These are phyloP conservation scores for Monoplex corrugatus DNA, from an alignment of 2,888 invertebrate species.

Conservation along the genomic window DNA sequence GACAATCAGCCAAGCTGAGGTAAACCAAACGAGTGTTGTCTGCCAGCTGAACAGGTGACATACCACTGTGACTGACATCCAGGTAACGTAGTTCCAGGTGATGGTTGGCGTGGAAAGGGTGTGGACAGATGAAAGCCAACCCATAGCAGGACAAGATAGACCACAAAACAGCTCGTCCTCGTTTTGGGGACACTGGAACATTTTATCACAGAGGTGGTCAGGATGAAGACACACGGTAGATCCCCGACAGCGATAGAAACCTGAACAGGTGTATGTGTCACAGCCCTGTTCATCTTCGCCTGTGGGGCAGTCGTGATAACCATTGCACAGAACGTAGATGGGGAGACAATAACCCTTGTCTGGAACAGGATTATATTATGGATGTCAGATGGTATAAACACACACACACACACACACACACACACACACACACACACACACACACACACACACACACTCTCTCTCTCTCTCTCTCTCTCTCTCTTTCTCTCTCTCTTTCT, in stretches of 20 bases:
- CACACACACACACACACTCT: too few relatives aligned
- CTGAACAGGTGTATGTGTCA: background rate
- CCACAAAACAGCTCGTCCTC: conserved; percentile 31
- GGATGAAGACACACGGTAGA: background rate
- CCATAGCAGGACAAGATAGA: conserved; percentile 20
- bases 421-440: too few relatives aligned
- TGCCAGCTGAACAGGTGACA: background rate
- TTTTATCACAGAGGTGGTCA: background rate
- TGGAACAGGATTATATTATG: too few relatives aligned
- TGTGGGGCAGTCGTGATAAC: background rate
- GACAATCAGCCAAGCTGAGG: background rate
- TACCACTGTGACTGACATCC: background rate
- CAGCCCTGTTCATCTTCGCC: conserved; percentile 8
- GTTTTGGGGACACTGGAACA: background rate
- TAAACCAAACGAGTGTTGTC: background rate
- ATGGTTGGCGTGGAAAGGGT: background rate
- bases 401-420: too few relatives aligned
- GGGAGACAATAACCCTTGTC: conserved; percentile 7
- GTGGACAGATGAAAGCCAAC: conserved; percentile 12
- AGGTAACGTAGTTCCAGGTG: background rate
- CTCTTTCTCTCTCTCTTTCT: too few relatives aligned
- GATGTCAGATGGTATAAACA: too few relatives aligned
- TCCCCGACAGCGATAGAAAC: conserved; percentile 1
- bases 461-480: too few relatives aligned
- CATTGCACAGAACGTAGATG: background rate